phyloP scores from a whole-genome alignment of 2,113 vertebrate genomes.

The Bambusicola thoracicus region DNA sequence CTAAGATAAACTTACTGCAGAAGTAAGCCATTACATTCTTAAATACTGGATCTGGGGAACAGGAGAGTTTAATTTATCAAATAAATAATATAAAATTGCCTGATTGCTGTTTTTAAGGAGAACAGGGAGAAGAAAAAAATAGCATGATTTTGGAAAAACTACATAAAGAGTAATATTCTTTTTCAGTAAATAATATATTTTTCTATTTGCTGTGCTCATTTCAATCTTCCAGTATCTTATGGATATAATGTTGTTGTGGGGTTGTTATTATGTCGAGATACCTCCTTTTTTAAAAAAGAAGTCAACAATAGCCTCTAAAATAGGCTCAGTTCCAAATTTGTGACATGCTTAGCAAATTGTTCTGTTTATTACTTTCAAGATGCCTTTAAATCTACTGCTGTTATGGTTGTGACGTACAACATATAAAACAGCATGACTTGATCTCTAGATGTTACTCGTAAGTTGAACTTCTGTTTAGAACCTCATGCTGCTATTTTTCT shows the following conservation, averaged over 20 bases:
- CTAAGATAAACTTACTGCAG: neutral
- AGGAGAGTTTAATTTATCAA: neutral
- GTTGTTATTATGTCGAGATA: neutral
- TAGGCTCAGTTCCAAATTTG: neutral
- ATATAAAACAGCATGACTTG: neutral
- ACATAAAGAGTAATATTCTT: neutral
- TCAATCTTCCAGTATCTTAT: neutral
- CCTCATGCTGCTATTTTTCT: neutral
- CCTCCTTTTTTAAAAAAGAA: too few relatives aligned
- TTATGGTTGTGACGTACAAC: neutral
- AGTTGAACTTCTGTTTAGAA: neutral
- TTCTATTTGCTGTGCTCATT: neutral
- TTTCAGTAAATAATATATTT: accelerated
- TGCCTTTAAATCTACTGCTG: neutral
- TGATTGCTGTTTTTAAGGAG: accelerated
- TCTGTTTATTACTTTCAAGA: neutral
- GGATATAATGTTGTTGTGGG: neutral
- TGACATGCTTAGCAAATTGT: neutral
- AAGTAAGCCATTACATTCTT: neutral
- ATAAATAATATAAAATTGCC: neutral
- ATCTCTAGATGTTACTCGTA: neutral
- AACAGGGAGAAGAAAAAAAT: too few relatives aligned
- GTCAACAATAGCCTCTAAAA: neutral
- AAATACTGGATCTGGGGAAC: neutral
- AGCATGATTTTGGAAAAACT: neutral